Evolutionary conservation across 2,888 invertebrate genomes (phyloP).

Genomic region (Didymodactylos carnosus): DNA sequence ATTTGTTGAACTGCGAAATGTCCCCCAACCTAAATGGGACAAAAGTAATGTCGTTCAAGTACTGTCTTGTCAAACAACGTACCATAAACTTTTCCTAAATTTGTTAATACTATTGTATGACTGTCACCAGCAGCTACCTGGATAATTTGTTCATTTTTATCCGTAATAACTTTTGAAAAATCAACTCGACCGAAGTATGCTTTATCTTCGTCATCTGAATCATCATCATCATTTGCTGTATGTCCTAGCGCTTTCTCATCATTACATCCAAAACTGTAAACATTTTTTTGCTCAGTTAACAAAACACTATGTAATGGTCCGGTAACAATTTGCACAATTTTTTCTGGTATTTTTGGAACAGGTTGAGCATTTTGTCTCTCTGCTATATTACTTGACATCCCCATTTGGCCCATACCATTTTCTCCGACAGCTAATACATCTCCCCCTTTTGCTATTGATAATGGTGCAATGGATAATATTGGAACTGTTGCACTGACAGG

Average conservation of each 20-base stretch:
- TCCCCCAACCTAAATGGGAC: conserved; percentile 11
- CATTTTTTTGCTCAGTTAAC: conserved; percentile 53
- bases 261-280: conserved; percentile 80
- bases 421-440: conserved; percentile 10
- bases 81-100: conserved; percentile 8
- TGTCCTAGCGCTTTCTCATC: conserved; percentile 86
- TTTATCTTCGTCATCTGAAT: conserved; percentile 32
- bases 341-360: conserved; percentile 5
- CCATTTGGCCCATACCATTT: conserved; percentile 6
- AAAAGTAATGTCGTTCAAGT: no score
- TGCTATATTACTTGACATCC: neutral
- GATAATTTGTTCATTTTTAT: conserved; percentile 32
- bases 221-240: conserved; percentile 47
- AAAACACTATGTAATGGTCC: conserved; percentile 90
- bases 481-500: no score
- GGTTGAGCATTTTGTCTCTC: conserved; percentile 10
- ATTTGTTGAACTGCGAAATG: conserved; percentile 2
- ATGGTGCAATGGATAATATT: no score
- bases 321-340: conserved; percentile 38
- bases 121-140: conserved; percentile 70
- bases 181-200: conserved; percentile 38
- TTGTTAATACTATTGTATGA: conserved; percentile 24
- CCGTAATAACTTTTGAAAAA: conserved; percentile 16
- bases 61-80: no score
- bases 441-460: neutral